phyloP scores from a whole-genome alignment of 92 coral and sea anemone genomes.

The Paramuricea clavata region DNA sequence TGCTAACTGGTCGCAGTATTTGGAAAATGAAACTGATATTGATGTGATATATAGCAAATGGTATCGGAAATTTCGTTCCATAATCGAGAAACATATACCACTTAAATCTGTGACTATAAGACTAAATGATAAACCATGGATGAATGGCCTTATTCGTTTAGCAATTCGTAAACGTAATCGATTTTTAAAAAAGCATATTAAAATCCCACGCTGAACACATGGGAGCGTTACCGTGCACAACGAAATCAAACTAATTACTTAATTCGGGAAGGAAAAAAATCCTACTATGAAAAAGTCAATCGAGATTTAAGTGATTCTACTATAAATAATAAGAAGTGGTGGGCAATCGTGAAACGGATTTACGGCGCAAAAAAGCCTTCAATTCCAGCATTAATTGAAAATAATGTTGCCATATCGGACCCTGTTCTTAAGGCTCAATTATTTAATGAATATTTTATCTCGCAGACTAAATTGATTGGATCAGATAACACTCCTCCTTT shows the following conservation, averaged over 20 bases:
- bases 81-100: slow-evolving; percentile 61
- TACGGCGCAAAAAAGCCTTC: background rate
- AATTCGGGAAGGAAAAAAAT: background rate
- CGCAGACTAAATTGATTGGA: background rate
- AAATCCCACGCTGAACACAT: no score
- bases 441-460: slow-evolving; percentile 15
- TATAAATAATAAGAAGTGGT: slow-evolving; percentile 10
- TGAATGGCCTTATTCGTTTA: slow-evolving; percentile 30
- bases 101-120: slow-evolving; percentile 45
- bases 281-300: no score
- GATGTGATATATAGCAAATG: slow-evolving; percentile 51
- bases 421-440: slow-evolving; percentile 18
- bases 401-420: background rate
- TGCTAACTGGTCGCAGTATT: slow-evolving; percentile 23
- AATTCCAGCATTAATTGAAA: background rate
- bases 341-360: background rate
- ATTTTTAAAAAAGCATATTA: no score
- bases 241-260: no score
- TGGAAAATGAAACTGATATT: slow-evolving; percentile 42
- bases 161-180: no score
- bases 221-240: no score
- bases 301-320: background rate
- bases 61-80: slow-evolving; percentile 52
- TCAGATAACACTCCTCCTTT: no score
- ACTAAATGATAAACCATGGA: slow-evolving; percentile 51